A percentile compares a stretch with the other conserved stretches of the same genome.
Evolutionary conservation across 1,140 invertebrate species (phyloP).

Genomic region (Eufriesea mexicana): DNA sequence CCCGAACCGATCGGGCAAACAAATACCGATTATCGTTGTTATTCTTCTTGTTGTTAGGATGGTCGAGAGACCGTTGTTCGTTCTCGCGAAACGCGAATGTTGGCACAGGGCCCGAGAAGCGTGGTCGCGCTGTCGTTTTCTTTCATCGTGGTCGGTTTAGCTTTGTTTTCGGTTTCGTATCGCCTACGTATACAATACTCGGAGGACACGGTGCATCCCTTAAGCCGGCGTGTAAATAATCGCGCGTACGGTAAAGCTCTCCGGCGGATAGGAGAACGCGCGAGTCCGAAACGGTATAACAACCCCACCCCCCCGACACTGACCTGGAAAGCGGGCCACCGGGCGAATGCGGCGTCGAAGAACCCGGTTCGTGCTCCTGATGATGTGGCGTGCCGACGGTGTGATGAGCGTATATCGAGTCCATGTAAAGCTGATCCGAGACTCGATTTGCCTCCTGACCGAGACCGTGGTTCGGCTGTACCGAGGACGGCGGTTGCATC

Average conservation of each 20-base stretch:
- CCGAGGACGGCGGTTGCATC: slow-evolving; percentile 74
- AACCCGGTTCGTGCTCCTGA: slow-evolving; percentile 75
- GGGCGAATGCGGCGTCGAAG: slow-evolving; percentile 73
- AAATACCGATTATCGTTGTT: not conserved
- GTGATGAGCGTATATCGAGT: slow-evolving; percentile 74
- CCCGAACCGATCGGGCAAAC: slow-evolving; percentile 62
- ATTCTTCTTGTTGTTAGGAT: too few species aligned
- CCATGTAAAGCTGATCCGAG: slow-evolving; percentile 75
- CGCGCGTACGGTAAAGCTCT: slow-evolving; percentile 47
- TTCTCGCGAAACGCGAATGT: slow-evolving; percentile 56
- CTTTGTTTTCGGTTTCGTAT: slow-evolving; percentile 60
- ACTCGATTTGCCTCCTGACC: slow-evolving; percentile 71
- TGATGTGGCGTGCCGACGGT: slow-evolving; percentile 65
- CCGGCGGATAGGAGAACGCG: not conserved
- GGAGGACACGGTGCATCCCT: slow-evolving; percentile 37
- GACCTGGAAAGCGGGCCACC: slow-evolving; percentile 71
- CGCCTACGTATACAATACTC: slow-evolving; percentile 63
- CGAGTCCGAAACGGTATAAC: too few species aligned
- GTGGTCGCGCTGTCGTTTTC: slow-evolving; percentile 44
- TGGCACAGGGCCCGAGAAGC: slow-evolving; percentile 62
- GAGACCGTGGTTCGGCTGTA: slow-evolving; percentile 67
- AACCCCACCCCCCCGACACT: slow-evolving; percentile 62
- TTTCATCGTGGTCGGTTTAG: slow-evolving; percentile 43
- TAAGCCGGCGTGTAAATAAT: slow-evolving; percentile 70
- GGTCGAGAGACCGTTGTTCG: slow-evolving; percentile 16